A percentile compares a stretch with the other conserved stretches of the same genome.
Evolutionary conservation across 2,888 invertebrate species (phyloP).

Genomic region (Chirona hameri): DNA sequence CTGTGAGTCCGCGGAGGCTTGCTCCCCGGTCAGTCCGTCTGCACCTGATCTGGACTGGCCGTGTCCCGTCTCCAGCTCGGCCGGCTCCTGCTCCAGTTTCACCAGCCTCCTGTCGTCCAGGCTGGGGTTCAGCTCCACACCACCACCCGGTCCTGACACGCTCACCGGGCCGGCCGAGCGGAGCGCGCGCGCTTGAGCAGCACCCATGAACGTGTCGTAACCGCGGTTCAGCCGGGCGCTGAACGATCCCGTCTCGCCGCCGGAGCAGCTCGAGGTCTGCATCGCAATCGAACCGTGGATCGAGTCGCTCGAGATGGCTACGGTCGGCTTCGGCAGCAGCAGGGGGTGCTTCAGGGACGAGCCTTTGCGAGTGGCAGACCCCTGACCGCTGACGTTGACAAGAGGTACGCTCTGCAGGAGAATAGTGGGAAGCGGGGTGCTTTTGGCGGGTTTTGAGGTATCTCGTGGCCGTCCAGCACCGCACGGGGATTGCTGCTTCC

Average conservation of each 20-base stretch:
- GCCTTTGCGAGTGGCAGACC: background rate
- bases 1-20: background rate
- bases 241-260: background rate
- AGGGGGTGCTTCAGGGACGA: background rate
- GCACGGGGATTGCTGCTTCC: background rate
- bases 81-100: background rate
- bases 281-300: background rate
- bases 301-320: background rate
- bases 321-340: background rate
- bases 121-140: background rate
- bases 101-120: background rate
- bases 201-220: background rate
- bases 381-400: background rate
- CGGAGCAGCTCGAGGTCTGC: background rate
- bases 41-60: background rate
- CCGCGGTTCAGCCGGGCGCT: background rate
- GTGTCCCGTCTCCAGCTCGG: background rate
- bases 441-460: background rate
- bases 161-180: background rate
- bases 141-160: background rate
- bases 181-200: background rate
- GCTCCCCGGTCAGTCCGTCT: background rate
- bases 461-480: background rate
- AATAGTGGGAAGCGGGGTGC: background rate
- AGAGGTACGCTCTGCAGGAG: background rate